Evolutionary conservation across 2,888 invertebrate genomes (phyloP).

Genomic region (Leucophenga maculata): DNA sequence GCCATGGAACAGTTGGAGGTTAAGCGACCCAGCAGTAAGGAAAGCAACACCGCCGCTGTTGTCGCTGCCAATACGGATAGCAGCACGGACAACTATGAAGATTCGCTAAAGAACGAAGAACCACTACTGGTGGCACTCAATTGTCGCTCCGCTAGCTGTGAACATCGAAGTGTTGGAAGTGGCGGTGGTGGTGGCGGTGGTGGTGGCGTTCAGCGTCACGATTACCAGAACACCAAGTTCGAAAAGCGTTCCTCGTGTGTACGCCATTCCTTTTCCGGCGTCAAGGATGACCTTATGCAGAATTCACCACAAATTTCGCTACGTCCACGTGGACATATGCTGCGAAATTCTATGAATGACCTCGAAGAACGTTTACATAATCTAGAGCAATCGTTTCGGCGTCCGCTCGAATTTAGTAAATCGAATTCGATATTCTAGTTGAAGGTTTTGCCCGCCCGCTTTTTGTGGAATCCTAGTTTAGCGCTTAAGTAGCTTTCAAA

Average conservation of each 20-base stretch:
- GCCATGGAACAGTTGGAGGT: slow-evolving; percentile 61
- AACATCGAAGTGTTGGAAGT: slow-evolving; percentile 49
- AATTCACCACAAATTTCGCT: slow-evolving; percentile 68
- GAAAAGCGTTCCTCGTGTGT: slow-evolving; percentile 67
- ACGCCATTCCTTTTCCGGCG: slow-evolving; percentile 71
- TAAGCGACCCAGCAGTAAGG: slow-evolving; percentile 30
- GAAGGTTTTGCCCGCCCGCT: slow-evolving; percentile 32
- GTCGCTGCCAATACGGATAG: slow-evolving; percentile 61
- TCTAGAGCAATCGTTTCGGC: slow-evolving; percentile 70
- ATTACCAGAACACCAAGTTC: slow-evolving; percentile 67
- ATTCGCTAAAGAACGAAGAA: slow-evolving; percentile 78
- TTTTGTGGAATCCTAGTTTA: slow-evolving; percentile 48
- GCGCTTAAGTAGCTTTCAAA: slow-evolving; percentile 17
- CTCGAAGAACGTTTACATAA: slow-evolving; percentile 71
- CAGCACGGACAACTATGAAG: slow-evolving; percentile 84
- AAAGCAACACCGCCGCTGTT: slow-evolving; percentile 37
- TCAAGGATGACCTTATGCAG: slow-evolving; percentile 71
- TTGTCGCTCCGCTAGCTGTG: slow-evolving; percentile 57
- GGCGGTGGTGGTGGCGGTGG: no score
- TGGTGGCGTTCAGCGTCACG: slow-evolving; percentile 49
- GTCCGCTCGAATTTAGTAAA: slow-evolving; percentile 67
- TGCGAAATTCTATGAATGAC: slow-evolving; percentile 72
- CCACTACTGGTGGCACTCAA: slow-evolving; percentile 57
- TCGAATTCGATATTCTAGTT: slow-evolving; percentile 62
- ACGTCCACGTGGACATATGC: slow-evolving; percentile 67